Evolutionary conservation across 2,797 vertebrate species (phyloP).

Genomic region (Heliangelus exortis): DNA sequence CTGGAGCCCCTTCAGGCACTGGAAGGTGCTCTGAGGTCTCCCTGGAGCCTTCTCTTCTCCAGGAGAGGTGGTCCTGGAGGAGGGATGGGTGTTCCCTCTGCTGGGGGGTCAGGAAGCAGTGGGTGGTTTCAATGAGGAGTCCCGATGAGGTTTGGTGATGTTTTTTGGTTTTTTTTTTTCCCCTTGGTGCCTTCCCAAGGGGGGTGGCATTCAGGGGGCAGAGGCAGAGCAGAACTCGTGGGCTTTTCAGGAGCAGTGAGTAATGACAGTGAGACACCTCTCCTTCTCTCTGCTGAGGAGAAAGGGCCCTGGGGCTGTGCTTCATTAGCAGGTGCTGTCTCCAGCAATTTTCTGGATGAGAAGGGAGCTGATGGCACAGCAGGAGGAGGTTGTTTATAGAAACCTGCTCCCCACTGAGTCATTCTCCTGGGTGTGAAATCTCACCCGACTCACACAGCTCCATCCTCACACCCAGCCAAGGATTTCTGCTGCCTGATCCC

Average conservation of each 20-base stretch:
- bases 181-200: background rate
- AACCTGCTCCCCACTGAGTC: slow-evolving; percentile 23
- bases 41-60: no score
- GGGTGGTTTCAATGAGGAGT: background rate
- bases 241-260: background rate
- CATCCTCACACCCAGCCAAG: background rate
- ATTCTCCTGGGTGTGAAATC: background rate
- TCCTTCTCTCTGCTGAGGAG: background rate
- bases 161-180: background rate
- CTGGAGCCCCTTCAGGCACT: no score
- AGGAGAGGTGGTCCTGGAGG: background rate
- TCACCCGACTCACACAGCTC: background rate
- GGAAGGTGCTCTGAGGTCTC: no score
- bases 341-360: background rate
- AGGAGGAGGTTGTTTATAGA: slow-evolving; percentile 40
- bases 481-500: background rate
- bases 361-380: background rate
- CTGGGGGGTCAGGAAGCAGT: background rate
- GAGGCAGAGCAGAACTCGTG: background rate
- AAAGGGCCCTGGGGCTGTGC: background rate
- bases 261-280: background rate
- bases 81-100: background rate
- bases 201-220: background rate
- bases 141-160: background rate
- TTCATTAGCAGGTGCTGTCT: slow-evolving; percentile 14